Evolutionary conservation across 2,888 invertebrate genomes (phyloP).

Genomic region (Sisyra terminalis): DNA sequence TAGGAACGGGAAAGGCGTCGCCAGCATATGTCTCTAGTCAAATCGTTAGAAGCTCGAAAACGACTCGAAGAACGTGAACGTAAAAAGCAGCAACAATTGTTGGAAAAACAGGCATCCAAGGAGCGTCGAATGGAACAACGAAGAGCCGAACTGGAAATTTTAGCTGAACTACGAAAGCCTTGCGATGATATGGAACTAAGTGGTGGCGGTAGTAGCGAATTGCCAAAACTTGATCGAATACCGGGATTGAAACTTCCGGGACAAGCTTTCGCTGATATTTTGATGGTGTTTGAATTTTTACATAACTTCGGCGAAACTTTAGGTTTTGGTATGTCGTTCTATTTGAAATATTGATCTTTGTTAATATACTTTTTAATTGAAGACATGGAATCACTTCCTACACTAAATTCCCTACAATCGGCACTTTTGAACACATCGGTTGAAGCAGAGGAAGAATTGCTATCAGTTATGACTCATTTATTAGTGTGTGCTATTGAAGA

Average conservation of each 20-base stretch:
- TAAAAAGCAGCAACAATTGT: conserved; percentile 55
- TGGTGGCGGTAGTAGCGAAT: conserved; percentile 44
- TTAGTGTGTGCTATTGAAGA: conserved; percentile 87
- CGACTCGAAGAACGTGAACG: conserved; percentile 75
- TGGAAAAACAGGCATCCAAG: conserved; percentile 70
- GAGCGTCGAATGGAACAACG: conserved; percentile 68
- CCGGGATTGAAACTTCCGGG: conserved; percentile 60
- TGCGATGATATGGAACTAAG: conserved; percentile 75
- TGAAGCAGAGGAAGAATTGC: conserved; percentile 68
- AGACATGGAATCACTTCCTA: conserved; percentile 79
- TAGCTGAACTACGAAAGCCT: conserved; percentile 63
- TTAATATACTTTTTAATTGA: conserved; percentile 12
- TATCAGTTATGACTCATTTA: conserved; percentile 77
- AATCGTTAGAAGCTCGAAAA: conserved; percentile 71
- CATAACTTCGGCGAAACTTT: conserved; percentile 92
- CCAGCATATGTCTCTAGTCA: conserved; percentile 79
- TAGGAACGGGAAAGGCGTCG: conserved; percentile 78
- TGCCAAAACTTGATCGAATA: conserved; percentile 60
- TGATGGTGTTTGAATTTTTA: conserved; percentile 94
- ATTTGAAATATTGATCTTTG: not conserved
- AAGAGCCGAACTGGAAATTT: conserved; percentile 45
- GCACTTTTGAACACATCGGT: conserved; percentile 67
- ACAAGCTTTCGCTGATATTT: conserved; percentile 76
- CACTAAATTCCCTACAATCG: conserved; percentile 70
- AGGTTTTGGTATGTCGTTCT: conserved; percentile 67